Conservation (phyloP, 2,888 invertebrate species). For the Harmothoe impar region DNA sequence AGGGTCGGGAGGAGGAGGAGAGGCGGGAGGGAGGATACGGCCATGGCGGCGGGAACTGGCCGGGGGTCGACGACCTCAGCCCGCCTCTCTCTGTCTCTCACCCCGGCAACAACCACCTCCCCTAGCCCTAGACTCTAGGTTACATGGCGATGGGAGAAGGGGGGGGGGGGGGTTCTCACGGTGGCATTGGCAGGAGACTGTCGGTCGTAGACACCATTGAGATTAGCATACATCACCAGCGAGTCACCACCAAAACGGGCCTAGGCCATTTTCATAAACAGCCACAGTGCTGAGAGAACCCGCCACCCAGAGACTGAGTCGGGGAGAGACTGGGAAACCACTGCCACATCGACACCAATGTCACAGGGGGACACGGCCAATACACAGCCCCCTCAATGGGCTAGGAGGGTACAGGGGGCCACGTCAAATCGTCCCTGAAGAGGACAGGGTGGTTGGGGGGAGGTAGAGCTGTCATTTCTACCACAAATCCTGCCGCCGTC, state of each 20-base stretch:
- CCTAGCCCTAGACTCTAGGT: background rate
- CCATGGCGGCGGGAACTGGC: background rate
- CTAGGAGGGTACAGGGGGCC: background rate
- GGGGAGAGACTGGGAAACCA: too few relatives aligned
- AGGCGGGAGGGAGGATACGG: conserved; percentile 12
- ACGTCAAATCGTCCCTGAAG: background rate
- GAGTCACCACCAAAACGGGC: conserved; percentile 53
- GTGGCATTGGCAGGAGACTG: background rate
- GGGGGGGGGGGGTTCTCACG: background rate
- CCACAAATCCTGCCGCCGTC: background rate
- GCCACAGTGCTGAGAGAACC: background rate
- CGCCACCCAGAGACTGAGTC: background rate
- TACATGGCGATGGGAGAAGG: too few relatives aligned
- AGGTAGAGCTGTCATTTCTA: conserved; percentile 1
- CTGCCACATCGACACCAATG: too few relatives aligned
- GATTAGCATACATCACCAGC: conserved; percentile 53
- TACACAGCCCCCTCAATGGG: background rate
- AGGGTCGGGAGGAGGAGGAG: background rate
- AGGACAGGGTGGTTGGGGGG: too few relatives aligned
- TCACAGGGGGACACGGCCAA: background rate
- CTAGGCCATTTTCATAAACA: conserved; percentile 53
- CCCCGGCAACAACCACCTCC: background rate
- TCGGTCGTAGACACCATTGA: background rate
- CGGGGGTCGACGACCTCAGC: too few relatives aligned
- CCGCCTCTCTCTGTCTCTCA: background rate